phyloP scores from a whole-genome alignment of 2,113 vertebrate genomes.

The Labrus mixtus region DNA sequence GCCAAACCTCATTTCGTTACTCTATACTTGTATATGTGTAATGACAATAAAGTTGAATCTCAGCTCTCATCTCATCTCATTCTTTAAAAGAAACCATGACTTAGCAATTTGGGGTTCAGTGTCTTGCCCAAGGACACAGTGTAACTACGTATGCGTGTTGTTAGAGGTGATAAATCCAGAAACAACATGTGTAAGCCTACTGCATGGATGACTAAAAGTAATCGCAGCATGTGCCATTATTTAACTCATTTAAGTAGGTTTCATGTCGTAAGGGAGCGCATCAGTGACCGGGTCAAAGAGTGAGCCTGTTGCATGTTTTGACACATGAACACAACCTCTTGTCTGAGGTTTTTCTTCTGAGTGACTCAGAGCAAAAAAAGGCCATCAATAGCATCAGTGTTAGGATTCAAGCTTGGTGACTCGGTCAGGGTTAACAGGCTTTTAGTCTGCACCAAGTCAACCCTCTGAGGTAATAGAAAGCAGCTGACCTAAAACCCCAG shows the following conservation, averaged over 20 bases:
- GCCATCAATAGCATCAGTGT: constrained; percentile 66
- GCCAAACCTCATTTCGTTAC: no score
- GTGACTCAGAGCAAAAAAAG: constrained; percentile 45
- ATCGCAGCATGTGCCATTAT: constrained; percentile 51
- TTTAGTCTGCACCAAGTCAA: constrained; percentile 58
- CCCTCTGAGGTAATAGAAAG: constrained; percentile 74
- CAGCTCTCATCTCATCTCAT: no score
- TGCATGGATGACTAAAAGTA: constrained; percentile 65
- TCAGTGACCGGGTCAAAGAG: constrained; percentile 43
- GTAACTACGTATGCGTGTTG: constrained; percentile 34
- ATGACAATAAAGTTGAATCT: no score
- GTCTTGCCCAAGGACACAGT: no score
- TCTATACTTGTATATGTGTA: no score
- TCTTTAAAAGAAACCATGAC: no score
- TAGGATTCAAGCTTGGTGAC: constrained; percentile 65
- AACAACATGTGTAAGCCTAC: constrained; percentile 63
- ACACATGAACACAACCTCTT: constrained; percentile 14
- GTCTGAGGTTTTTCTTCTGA: constrained; percentile 14
- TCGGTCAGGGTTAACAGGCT: constrained; percentile 81
- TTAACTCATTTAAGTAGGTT: constrained; percentile 39
- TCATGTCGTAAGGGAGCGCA: constrained; percentile 25
- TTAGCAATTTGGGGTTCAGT: no score
- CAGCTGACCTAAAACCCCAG: constrained; percentile 79
- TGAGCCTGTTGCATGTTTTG: constrained; percentile 29
- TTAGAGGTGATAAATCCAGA: constrained; percentile 70